A percentile compares a stretch with the other conserved stretches of the same genome.
phyloP scores from a whole-genome alignment of 2,888 invertebrate genomes.

The Chrysolina haemoptera region DNA sequence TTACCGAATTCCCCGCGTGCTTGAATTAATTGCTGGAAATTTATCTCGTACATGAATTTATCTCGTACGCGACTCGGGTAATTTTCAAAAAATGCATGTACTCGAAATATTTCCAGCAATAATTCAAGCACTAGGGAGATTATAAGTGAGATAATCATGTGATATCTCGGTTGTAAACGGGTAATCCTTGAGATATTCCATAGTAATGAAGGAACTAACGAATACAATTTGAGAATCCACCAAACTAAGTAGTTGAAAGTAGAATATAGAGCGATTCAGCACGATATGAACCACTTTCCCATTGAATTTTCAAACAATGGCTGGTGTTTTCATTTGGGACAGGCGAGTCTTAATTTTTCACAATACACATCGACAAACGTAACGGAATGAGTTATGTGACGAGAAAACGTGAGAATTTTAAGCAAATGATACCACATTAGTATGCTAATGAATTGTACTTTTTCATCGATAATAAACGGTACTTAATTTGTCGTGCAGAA shows the following conservation, averaged over 20 bases:
- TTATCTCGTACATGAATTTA: no score
- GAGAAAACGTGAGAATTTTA: slow-evolving; percentile 37
- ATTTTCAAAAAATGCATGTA: no score
- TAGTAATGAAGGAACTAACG: not conserved
- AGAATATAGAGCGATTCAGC: not conserved
- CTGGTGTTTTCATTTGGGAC: slow-evolving; percentile 12
- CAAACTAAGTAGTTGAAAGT: not conserved
- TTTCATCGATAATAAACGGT: slow-evolving; percentile 27
- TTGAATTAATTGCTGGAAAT: no score
- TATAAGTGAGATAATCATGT: no score
- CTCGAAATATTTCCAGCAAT: no score
- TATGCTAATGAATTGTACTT: slow-evolving; percentile 31
- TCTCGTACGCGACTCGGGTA: no score
- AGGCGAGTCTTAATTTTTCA: slow-evolving; percentile 25
- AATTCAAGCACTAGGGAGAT: no score
- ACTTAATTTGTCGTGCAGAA: slow-evolving; percentile 26
- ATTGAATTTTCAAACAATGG: slow-evolving; percentile 33
- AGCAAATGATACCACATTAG: slow-evolving; percentile 19
- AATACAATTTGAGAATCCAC: not conserved
- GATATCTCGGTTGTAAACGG: no score
- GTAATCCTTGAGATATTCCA: no score
- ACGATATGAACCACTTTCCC: slow-evolving; percentile 22
- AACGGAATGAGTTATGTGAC: slow-evolving; percentile 29
- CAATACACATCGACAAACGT: slow-evolving; percentile 22
- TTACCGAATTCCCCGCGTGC: no score